Conservation (phyloP, 1,140 invertebrate genomes). For the Brachionus rubens region DNA sequence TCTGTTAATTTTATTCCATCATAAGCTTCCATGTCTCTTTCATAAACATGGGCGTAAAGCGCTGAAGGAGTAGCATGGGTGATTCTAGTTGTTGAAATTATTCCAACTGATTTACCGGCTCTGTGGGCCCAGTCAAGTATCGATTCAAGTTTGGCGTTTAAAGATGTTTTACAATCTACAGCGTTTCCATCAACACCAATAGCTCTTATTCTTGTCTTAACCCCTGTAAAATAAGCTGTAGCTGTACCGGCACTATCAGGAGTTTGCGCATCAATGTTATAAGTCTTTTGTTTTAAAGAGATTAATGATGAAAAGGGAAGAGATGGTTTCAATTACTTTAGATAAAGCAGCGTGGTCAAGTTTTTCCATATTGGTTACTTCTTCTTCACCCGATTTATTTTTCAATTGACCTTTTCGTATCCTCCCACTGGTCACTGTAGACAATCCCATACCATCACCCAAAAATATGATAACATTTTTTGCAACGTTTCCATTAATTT, state of each 20-base stretch:
- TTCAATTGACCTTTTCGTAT: slow-evolving; percentile 68
- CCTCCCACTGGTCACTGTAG: slow-evolving; percentile 78
- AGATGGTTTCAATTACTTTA: slow-evolving; percentile 33
- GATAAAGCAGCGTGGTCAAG: slow-evolving; percentile 48
- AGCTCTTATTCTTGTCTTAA: slow-evolving; percentile 76
- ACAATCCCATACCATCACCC: slow-evolving; percentile 88
- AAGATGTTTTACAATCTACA: background rate
- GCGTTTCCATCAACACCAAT: slow-evolving; percentile 69
- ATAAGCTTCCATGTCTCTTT: slow-evolving; percentile 51
- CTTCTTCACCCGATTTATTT: slow-evolving; percentile 67
- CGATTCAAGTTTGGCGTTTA: background rate
- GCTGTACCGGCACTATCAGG: slow-evolving; percentile 83
- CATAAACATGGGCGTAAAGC: slow-evolving; percentile 68
- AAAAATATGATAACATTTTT: slow-evolving; percentile 87
- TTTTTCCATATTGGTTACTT: slow-evolving; percentile 7
- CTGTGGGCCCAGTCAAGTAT: slow-evolving; percentile 28
- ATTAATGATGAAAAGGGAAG: slow-evolving; percentile 65
- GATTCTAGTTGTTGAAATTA: slow-evolving; percentile 81
- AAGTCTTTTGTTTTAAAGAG: slow-evolving; percentile 72
- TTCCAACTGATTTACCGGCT: slow-evolving; percentile 69
- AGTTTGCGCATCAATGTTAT: slow-evolving; percentile 79
- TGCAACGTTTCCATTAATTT: slow-evolving; percentile 61
- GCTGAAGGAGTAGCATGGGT: slow-evolving; percentile 83
- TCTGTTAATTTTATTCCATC: slow-evolving; percentile 47
- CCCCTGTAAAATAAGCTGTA: slow-evolving; percentile 78